A percentile compares a stretch with the other conserved stretches of the same genome.
These are phyloP conservation scores for Macrostomum lignano DNA, from an alignment of 1,140 invertebrate species.

Conservation along the genomic window DNA sequence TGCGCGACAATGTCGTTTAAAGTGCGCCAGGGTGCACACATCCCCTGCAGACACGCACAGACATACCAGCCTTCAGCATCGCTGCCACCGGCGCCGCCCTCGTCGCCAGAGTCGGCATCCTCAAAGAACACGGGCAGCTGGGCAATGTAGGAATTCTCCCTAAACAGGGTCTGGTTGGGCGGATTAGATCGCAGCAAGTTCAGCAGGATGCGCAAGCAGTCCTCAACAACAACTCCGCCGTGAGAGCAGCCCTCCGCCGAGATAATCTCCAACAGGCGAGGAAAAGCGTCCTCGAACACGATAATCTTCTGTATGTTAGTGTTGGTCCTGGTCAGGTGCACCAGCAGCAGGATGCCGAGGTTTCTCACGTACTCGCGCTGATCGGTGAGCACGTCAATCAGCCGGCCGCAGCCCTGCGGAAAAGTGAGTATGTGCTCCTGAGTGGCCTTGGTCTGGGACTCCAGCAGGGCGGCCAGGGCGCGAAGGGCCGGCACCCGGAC, in stretches of 20 bases:
- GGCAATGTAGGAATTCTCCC: slow-evolving; percentile 73
- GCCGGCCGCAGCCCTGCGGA: slow-evolving; percentile 34
- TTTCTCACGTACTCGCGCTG: slow-evolving; percentile 26
- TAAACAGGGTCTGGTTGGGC: slow-evolving; percentile 92
- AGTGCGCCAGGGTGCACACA: too few species aligned
- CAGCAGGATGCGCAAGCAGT: slow-evolving; percentile 71
- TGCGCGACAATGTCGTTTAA: too few species aligned
- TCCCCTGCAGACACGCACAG: too few species aligned
- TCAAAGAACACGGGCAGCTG: slow-evolving; percentile 56
- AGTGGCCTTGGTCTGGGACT: too few species aligned
- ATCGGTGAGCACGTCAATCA: slow-evolving; percentile 42
- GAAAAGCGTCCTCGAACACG: slow-evolving; percentile 93
- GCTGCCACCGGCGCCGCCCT: slow-evolving; percentile 39
- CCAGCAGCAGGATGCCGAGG: slow-evolving; percentile 54
- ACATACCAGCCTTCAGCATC: slow-evolving; percentile 41
- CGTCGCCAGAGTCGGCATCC: slow-evolving; percentile 29
- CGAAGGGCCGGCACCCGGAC: too few species aligned
- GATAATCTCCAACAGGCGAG: slow-evolving; percentile 71
- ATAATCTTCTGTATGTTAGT: slow-evolving; percentile 97
- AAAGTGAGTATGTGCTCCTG: not conserved
- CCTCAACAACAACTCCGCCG: slow-evolving; percentile 87
- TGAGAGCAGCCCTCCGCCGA: slow-evolving; percentile 60
- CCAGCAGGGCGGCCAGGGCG: too few species aligned
- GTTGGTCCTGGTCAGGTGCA: slow-evolving; percentile 71
- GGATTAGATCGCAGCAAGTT: slow-evolving; percentile 76